Evolutionary conservation across 1,140 invertebrate genomes (phyloP).

Genomic region (Saccostrea glomerata): DNA sequence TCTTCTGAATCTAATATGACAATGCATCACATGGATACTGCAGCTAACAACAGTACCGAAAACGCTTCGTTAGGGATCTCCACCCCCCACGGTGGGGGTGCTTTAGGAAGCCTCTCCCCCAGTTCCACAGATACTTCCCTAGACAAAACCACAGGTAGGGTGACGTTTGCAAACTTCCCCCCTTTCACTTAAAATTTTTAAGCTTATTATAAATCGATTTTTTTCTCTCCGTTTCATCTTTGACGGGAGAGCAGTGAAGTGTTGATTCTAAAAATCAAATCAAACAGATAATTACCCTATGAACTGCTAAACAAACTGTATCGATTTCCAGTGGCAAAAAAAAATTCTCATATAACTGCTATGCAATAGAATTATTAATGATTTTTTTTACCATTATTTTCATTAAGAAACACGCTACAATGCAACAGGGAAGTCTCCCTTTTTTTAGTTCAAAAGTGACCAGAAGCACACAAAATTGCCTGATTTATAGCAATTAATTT

Average conservation of each 20-base stretch:
- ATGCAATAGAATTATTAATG: slow-evolving; percentile 8
- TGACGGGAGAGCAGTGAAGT: background rate
- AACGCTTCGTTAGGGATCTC: slow-evolving; percentile 23
- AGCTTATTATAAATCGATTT: background rate
- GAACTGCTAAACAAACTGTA: slow-evolving; percentile 36
- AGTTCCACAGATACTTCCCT: slow-evolving; percentile 57
- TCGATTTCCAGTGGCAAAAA: slow-evolving; percentile 15
- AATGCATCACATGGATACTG: slow-evolving; percentile 57
- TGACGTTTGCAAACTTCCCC: background rate
- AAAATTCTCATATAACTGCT: slow-evolving; percentile 3
- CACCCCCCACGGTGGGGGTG: slow-evolving; percentile 40
- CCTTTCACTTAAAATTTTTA: background rate
- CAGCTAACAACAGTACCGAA: slow-evolving; percentile 41
- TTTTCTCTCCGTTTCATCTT: slow-evolving; percentile 28
- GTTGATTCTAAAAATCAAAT: slow-evolving; percentile 10
- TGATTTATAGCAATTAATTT: slow-evolving; percentile 42
- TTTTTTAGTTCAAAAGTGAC: background rate
- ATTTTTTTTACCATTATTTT: background rate
- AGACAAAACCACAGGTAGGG: slow-evolving; percentile 52
- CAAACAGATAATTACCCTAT: slow-evolving; percentile 34
- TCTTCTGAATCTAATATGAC: slow-evolving; percentile 54
- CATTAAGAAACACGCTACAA: background rate
- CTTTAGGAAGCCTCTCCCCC: slow-evolving; percentile 51
- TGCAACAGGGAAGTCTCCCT: background rate
- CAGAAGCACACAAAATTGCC: background rate